phyloP scores from a whole-genome alignment of 1,140 invertebrate genomes.

The Solenopsis invicta region DNA sequence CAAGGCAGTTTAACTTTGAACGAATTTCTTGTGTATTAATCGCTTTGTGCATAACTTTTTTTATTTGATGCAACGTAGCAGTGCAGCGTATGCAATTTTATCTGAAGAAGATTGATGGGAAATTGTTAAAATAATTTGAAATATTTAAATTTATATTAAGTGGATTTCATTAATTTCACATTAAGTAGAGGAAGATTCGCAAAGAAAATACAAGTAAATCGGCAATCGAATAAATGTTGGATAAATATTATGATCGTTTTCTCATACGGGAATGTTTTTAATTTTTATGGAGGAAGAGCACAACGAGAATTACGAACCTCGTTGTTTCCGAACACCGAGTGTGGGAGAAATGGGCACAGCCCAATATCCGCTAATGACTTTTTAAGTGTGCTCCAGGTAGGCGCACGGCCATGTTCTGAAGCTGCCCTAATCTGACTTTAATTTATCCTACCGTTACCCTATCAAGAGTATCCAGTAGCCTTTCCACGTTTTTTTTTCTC shows the following conservation, averaged over 20 bases:
- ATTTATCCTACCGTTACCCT: conserved; percentile 80
- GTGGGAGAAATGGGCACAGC: conserved; percentile 57
- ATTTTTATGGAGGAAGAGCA: background rate
- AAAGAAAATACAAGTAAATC: background rate
- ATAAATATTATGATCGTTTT: background rate
- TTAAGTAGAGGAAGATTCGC: background rate
- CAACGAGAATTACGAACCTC: background rate
- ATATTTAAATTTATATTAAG: background rate
- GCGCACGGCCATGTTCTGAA: conserved; percentile 62
- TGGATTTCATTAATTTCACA: no score
- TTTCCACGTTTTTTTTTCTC: conserved; percentile 52
- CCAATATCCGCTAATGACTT: conserved; percentile 81
- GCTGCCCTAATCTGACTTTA: conserved; percentile 83
- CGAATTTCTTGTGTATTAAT: background rate
- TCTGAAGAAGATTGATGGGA: background rate
- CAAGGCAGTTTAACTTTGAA: background rate
- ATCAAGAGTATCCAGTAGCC: conserved; percentile 65
- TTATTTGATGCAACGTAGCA: background rate
- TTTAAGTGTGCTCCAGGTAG: conserved; percentile 81
- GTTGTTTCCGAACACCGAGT: conserved; percentile 12
- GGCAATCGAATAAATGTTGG: background rate
- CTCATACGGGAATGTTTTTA: background rate
- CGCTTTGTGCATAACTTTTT: background rate
- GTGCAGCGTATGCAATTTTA: background rate
- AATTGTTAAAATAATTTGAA: background rate